Evolutionary conservation across 2,888 invertebrate species (phyloP), one percentile per base, ranked within the genome.

Genomic region (Geophilus truncorum): DNA sequence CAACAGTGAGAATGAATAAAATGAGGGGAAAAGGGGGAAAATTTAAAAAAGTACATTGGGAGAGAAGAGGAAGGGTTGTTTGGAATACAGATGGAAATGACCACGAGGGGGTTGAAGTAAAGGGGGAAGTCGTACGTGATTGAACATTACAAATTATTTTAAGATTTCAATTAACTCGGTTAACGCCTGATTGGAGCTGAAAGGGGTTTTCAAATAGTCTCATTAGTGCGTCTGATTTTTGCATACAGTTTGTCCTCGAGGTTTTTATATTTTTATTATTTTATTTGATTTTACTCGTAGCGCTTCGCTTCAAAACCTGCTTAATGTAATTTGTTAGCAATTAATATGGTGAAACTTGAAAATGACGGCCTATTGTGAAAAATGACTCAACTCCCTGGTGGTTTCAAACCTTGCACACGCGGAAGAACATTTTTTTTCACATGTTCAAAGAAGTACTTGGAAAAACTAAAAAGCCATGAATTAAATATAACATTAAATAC

Each of bases 141-240:
- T 62, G 62, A 62, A 62, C 62, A 62, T 62, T 25, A 62, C 62
- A 62, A 62, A 62, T 62, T 62, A 62, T 62, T 62, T 62, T 62
- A 62, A 62, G 62, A 62, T 62, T 62, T 62, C 62, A 62, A 62
- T 62, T 62, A 62, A 62, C 62, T 62, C 62, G 62, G 62, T 62
- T 62, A 62, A 62, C 62, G 62, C 62, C 23, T 62, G 25, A 62
- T 62, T 62, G 62, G 62, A 62, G 62, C 23, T 62, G 62, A 62
- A 62, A 62, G 23, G 25, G 25, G 25, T 62, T 62, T 25, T 25
- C 62, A 62, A 62, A 62, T 62, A 62, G 7, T 62, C 62, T 62
- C 62, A 62, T 62, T 62, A 62, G 62, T 62, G 18, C n/a, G 25
- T 57, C 57, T 62, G 62, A 62, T 62, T 62, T 62, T 23, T 25